A percentile compares a stretch with the other conserved stretches of the same genome.
phyloP scores from a whole-genome alignment of 2,113 vertebrate genomes.

The Lepus americanus region DNA sequence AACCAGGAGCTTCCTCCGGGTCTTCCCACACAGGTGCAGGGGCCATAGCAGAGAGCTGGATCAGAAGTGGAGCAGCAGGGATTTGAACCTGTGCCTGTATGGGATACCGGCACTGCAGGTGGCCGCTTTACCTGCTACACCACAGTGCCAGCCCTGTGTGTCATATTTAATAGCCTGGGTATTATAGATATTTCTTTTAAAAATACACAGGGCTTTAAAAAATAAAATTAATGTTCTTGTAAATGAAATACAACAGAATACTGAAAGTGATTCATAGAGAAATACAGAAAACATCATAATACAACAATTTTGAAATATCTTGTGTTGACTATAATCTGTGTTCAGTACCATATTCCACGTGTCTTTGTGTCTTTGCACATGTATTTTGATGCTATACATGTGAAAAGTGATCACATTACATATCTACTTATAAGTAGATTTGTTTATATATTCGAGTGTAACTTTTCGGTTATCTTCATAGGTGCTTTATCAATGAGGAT shows the following conservation, averaged over 20 bases:
- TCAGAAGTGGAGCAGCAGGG: too few relatives aligned
- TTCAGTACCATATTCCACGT: background rate
- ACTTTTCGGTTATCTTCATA: background rate
- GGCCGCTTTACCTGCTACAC: too few relatives aligned
- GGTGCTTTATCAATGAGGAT: background rate
- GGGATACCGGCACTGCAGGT: too few relatives aligned
- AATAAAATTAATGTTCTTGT: background rate
- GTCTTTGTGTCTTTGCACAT: background rate
- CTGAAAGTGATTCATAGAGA: background rate
- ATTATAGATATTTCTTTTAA: conserved; percentile 3
- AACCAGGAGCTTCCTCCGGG: too few relatives aligned
- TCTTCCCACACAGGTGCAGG: too few relatives aligned
- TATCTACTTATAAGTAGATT: background rate
- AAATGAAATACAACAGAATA: background rate
- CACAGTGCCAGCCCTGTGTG: background rate
- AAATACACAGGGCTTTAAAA: background rate
- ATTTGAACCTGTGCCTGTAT: too few relatives aligned
- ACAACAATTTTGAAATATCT: background rate
- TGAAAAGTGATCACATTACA: background rate
- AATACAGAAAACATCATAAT: background rate
- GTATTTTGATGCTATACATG: background rate
- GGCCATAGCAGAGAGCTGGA: too few relatives aligned
- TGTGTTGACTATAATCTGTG: background rate
- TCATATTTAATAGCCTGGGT: too few relatives aligned
- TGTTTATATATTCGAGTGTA: background rate